Conservation (phyloP, 2,888 invertebrate species). For the Philereme transversata region DNA sequence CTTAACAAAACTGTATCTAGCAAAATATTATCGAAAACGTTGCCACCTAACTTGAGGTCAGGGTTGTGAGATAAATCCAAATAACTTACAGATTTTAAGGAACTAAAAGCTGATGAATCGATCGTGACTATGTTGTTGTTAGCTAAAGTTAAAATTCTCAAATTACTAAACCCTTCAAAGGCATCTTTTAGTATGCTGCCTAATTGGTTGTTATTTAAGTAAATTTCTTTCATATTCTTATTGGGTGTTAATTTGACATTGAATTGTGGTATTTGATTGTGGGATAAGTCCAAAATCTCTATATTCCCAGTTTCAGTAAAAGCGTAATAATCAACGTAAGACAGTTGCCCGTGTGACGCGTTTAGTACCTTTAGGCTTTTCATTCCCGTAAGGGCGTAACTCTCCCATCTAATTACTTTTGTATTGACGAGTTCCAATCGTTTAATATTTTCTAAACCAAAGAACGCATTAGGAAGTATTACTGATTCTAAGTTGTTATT, state of each 20-base stretch:
- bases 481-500: slow-evolving; percentile 9
- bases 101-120: slow-evolving; percentile 15
- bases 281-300: slow-evolving; percentile 17
- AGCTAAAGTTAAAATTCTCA: slow-evolving; percentile 15
- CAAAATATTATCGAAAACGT: slow-evolving; percentile 4
- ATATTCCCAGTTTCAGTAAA: slow-evolving; percentile 13
- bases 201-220: slow-evolving; percentile 22
- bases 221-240: slow-evolving; percentile 8
- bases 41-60: slow-evolving; percentile 8
- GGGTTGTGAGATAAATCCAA: slow-evolving; percentile 20
- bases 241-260: slow-evolving; percentile 11
- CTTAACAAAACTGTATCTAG: slow-evolving; percentile 10
- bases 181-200: slow-evolving; percentile 4
- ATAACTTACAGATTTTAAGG: slow-evolving; percentile 5
- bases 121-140: slow-evolving; percentile 10
- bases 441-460: slow-evolving; percentile 21
- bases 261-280: slow-evolving; percentile 13
- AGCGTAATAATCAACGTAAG: slow-evolving; percentile 13
- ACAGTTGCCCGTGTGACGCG: slow-evolving; percentile 17
- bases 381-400: slow-evolving; percentile 12
- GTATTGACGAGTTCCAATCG: slow-evolving; percentile 17
- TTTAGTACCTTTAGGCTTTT: slow-evolving; percentile 14
- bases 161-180: slow-evolving; percentile 6
- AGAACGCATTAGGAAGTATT: slow-evolving; percentile 14
- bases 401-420: slow-evolving; percentile 9